Percentiles rank a stretch among this genome's conserved stretches.
phyloP scores from a whole-genome alignment of 2,888 invertebrate species.

The Drosophila histrio region DNA sequence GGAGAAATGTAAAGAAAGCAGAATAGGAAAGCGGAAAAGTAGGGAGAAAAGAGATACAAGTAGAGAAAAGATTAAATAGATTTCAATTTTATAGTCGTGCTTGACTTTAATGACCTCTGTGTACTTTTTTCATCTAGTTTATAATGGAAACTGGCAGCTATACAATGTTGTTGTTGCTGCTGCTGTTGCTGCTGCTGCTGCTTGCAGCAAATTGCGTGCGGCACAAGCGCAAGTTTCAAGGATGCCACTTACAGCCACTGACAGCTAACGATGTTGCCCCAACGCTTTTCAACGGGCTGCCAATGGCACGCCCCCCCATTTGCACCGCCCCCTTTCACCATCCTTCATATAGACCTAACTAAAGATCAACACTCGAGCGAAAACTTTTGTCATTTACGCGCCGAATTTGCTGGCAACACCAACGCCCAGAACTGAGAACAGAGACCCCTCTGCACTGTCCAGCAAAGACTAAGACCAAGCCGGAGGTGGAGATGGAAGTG shows the following conservation, averaged over 20 bases:
- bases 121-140: constrained; percentile 8
- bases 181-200: constrained; percentile 31
- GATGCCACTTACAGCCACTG: constrained; percentile 75
- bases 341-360: constrained; percentile 48
- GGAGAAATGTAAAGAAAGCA: background rate
- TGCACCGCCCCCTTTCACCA: background rate
- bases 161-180: background rate
- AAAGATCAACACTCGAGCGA: constrained; percentile 74
- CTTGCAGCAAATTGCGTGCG: constrained; percentile 73
- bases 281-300: constrained; percentile 41
- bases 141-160: constrained; percentile 18
- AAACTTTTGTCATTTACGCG: constrained; percentile 77
- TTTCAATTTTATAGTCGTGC: constrained; percentile 23
- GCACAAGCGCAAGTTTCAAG: constrained; percentile 72
- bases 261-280: constrained; percentile 77
- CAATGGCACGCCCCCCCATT: constrained; percentile 23
- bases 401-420: constrained; percentile 59
- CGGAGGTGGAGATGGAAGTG: background rate
- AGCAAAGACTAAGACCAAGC: background rate
- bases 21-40: background rate
- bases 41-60: background rate
- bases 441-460: background rate
- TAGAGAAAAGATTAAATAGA: background rate
- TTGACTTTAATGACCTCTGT: constrained; percentile 21
- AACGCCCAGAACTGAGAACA: background rate